Evolutionary conservation across 2,888 invertebrate species (phyloP), one percentile per base, ranked within the genome.

Genomic region (Hydrotaea diabolus): DNA sequence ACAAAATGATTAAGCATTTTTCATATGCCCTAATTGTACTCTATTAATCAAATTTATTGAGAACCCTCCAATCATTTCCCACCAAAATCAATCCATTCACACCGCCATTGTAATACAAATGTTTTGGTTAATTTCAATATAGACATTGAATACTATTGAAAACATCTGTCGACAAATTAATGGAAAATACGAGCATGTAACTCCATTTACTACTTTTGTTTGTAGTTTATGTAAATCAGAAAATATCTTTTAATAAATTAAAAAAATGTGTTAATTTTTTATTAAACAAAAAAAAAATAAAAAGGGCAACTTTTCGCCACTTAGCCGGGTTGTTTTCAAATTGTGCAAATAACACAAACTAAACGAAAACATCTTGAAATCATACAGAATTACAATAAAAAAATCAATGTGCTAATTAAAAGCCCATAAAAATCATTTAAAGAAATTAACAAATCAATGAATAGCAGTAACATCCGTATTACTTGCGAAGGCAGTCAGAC

Each of bases 321-420:
- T 66, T 62, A 36, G 2, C 36, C 39, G 7, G 9, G 8, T 64
- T 64, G 39, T 36, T 64, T 8, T 39, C 31, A 2, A 31, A 36
- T 71, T 71, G 31, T 73, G 39, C 1, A 75, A 75, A 46, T 31
- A 77, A 62, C 39, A 39, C 39, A 39, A 72, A 39, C 9, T 21
- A 57, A 75, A 53, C 62, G 21, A 82, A 72, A 82, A 64, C 62
- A 75, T 46, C 59, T 62, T 62, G 43, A 43, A 66, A 66, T 55
- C 23, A 77, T 23, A 46, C 21, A 17, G 43, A 43, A 80, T 49
- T 74, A 49, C 19, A 49, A 57, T 73, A 23, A 36, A 39, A 59
- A 64, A 31, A 43, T 62, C 73, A 62, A 73, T 46, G 86, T 84
- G 86, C 66, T 87, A 87, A 87, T 87, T 85, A 85, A 86, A 85